Percentiles rank a stretch among this genome's conserved stretches.
These are phyloP conservation scores for Iguana delicatissima DNA, from an alignment of 2,797 vertebrate species.

Conservation along the genomic window DNA sequence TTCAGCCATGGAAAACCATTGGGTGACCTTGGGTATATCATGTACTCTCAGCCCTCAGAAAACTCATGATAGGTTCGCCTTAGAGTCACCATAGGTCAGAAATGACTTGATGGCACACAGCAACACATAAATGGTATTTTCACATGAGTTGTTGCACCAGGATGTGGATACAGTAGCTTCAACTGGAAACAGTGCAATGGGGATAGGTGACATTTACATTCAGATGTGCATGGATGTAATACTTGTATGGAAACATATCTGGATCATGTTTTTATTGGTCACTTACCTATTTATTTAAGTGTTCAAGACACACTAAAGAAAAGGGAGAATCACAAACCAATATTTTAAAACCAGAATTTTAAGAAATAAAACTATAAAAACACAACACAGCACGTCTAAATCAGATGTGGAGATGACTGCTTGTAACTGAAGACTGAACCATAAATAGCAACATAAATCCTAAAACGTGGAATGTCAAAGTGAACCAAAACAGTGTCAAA, in stretches of 20 bases:
- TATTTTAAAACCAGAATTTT: neutral
- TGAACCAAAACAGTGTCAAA: conserved; percentile 63
- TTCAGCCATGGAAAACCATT: too few relatives aligned
- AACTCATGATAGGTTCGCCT: too few relatives aligned
- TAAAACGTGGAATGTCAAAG: conserved; percentile 42
- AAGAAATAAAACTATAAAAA: neutral
- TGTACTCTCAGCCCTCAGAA: too few relatives aligned
- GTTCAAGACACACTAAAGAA: neutral
- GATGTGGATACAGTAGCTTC: neutral
- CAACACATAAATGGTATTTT: neutral
- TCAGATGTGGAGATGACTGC: neutral
- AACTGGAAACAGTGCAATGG: neutral
- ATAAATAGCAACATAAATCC: conserved; percentile 7
- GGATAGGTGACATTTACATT: neutral
- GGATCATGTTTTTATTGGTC: neutral
- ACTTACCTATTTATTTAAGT: neutral
- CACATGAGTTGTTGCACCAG: neutral
- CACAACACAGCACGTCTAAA: neutral
- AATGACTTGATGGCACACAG: too few relatives aligned
- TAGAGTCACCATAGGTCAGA: too few relatives aligned
- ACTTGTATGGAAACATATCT: neutral
- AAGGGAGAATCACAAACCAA: neutral
- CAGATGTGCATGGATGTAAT: neutral
- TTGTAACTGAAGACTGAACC: conserved; percentile 41
- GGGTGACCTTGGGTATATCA: too few relatives aligned